These are phyloP conservation scores for Morus bassanus DNA, from an alignment of 2,797 vertebrate species.

Conservation along the genomic window DNA sequence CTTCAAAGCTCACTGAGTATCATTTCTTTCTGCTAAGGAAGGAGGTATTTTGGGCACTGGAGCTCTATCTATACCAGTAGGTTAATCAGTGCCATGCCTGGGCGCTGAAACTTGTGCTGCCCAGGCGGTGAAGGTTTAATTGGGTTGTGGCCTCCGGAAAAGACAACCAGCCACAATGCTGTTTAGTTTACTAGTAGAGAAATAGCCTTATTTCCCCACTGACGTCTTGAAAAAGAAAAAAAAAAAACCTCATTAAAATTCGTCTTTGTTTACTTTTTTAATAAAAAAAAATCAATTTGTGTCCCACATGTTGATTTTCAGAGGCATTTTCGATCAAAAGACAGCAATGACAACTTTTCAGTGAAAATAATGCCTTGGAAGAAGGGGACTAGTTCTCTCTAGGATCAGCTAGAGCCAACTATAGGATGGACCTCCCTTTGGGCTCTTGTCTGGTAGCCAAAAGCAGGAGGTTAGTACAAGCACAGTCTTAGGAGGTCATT, in stretches of 20 bases:
- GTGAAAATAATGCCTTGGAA: neutral
- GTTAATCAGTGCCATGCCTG: neutral
- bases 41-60: neutral
- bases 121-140: neutral
- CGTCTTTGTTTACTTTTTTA: slow-evolving; percentile 23
- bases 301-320: neutral
- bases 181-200: neutral
- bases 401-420: neutral
- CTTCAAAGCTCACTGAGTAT: neutral
- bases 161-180: neutral
- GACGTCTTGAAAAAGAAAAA: neutral
- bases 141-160: neutral
- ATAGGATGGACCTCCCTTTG: neutral
- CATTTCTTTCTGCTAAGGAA: neutral
- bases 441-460: neutral
- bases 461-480: slow-evolving; percentile 6
- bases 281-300: neutral
- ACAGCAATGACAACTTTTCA: neutral
- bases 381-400: neutral
- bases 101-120: neutral
- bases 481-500: neutral
- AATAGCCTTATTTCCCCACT: slow-evolving; percentile 30
- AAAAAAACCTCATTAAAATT: neutral
- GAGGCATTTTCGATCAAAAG: neutral
- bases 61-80: neutral